These are phyloP conservation scores for Ophraella communa DNA, from an alignment of 2,888 invertebrate genomes.

Conservation along the genomic window DNA sequence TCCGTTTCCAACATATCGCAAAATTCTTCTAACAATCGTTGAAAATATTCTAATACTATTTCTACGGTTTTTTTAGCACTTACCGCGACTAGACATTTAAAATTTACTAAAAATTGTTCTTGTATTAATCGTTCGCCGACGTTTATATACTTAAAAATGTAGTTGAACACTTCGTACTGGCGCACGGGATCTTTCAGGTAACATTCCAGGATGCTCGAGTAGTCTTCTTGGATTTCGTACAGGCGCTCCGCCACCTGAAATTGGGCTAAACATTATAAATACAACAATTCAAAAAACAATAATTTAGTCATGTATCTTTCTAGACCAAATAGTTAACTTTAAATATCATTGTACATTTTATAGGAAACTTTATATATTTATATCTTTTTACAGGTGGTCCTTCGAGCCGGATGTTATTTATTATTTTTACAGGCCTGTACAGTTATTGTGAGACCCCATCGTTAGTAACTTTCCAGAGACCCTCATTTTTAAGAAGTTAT, in stretches of 20 bases:
- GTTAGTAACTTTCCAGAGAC: no score
- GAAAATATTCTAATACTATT: conserved; percentile 67
- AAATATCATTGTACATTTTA: no score
- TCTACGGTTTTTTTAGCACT: conserved; percentile 70
- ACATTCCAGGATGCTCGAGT: conserved; percentile 70
- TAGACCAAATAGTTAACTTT: no score
- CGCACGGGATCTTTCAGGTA: conserved; percentile 70
- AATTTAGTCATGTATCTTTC: no score
- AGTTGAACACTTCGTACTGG: conserved; percentile 68
- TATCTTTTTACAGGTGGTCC: no score
- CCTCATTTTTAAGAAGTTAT: no score
- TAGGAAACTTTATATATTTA: no score
- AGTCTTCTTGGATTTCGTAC: conserved; percentile 67
- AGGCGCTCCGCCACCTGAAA: conserved; percentile 68
- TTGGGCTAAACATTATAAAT: no score
- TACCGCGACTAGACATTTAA: conserved; percentile 65
- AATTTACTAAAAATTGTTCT: conserved; percentile 59
- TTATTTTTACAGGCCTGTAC: no score
- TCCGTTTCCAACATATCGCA: conserved; percentile 59
- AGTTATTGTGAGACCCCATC: no score
- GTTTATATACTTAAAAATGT: conserved; percentile 62
- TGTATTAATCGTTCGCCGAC: conserved; percentile 59
- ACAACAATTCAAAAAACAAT: no score
- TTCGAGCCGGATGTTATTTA: no score
- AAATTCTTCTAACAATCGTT: conserved; percentile 59